Base-by-base conservation (phyloP, 2,888 invertebrate genomes). In the Blera fallax region DNA sequence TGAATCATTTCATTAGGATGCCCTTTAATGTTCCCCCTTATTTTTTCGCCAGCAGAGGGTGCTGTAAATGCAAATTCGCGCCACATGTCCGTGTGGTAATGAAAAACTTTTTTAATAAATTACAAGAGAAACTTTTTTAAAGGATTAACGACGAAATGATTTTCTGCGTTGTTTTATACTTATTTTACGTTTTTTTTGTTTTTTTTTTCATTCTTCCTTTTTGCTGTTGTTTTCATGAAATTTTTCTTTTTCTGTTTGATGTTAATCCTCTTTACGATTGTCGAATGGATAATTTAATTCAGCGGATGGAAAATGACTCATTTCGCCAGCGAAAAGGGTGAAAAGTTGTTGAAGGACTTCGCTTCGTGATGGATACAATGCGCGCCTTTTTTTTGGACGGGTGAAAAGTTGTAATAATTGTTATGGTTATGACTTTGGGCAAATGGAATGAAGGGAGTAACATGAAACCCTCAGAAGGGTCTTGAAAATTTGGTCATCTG, bases 361-460 rank as follows among this genome's bases (percentile, higher is more conserved):
- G 24, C 27, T 65, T 34, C 64, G 65, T 65, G 56, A 65, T 56
- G 65, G 64, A 54, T 52, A 43, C 29, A 52, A 24, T 21, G 11
- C 48, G 50, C 45, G 8, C 14, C 2, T 16, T 21, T 21, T 8
- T 45, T 64, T 45, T 43, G 16, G 56, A 48, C 45, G 34, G 56
- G 27, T 24, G 16, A 56, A 65, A 65, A 65, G 76, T 48, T 54
- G 76, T 37, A 29, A 65, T 64, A 18, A 76, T 65, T 76, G 65
- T 76, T 76, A 76, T 76, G 65, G 76, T 65, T 76, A 76, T 65
- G 65, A 56, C 54, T 74, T 54, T 54, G 54, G 14, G 40, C 16
- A 37, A 18, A 58, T 52, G 43, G 27, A 14, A 5, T 5, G 16
- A 7, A 27, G 11, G 48, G 3, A 7, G 56, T 56, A 34, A 65